phyloP scores from a whole-genome alignment of 2,113 vertebrate species.

The Cephalopholis sonnerati region DNA sequence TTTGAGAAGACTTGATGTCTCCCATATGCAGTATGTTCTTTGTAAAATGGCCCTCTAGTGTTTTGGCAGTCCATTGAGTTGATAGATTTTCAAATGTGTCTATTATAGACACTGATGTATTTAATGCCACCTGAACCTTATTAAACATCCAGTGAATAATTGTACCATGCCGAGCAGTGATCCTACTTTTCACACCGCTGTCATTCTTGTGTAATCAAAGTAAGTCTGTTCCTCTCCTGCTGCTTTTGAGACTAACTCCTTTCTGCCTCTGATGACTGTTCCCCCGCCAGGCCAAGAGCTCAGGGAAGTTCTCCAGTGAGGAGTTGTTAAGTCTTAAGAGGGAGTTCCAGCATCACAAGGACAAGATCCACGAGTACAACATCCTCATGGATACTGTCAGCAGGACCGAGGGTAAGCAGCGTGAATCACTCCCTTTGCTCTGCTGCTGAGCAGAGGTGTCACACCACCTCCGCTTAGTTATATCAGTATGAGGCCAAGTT shows the following conservation, averaged over 20 bases:
- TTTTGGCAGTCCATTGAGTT: background rate
- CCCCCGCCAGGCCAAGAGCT: slow-evolving; percentile 89
- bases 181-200: background rate
- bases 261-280: background rate
- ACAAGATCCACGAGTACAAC: slow-evolving; percentile 93
- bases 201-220: background rate
- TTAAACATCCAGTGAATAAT: background rate
- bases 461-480: background rate
- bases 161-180: no score
- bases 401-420: slow-evolving; percentile 90
- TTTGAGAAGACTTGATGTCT: background rate
- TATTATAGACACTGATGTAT: background rate
- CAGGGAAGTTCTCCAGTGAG: slow-evolving; percentile 93
- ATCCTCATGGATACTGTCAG: slow-evolving; percentile 92
- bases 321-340: slow-evolving; percentile 91
- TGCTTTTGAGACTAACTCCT: background rate
- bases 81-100: background rate
- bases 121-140: background rate
- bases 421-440: background rate
- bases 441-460: background rate
- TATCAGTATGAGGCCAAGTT: background rate
- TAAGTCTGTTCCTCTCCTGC: background rate
- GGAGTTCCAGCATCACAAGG: slow-evolving; percentile 94
- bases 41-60: background rate
- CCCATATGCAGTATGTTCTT: background rate